These are phyloP conservation scores for Parnassius smintheus DNA, from an alignment of 2,888 invertebrate genomes.

Conservation along the genomic window DNA sequence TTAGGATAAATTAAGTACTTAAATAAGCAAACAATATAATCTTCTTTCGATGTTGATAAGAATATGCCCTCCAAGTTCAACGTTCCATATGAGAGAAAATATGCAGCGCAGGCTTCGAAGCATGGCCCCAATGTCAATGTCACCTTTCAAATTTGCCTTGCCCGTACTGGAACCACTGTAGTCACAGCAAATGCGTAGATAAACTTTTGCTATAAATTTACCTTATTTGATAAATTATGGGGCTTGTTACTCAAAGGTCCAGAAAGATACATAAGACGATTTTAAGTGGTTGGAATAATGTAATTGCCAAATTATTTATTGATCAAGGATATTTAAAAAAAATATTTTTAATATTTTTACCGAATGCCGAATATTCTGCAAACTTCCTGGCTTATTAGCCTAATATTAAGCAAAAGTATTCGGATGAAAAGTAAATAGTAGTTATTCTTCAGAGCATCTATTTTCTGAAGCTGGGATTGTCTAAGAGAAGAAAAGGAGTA, in stretches of 20 bases:
- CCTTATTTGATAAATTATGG: slow-evolving; percentile 1
- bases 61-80: neutral
- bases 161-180: slow-evolving; percentile 31
- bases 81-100: neutral
- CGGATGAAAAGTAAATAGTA: too few relatives aligned
- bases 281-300: neutral
- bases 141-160: slow-evolving; percentile 51
- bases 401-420: too few relatives aligned
- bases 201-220: neutral
- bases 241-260: neutral
- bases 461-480: too few relatives aligned
- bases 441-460: too few relatives aligned
- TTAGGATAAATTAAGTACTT: too few relatives aligned
- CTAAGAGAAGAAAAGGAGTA: too few relatives aligned
- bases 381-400: too few relatives aligned
- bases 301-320: neutral
- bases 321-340: neutral
- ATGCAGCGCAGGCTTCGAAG: slow-evolving; percentile 9
- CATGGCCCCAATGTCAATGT: slow-evolving; percentile 66
- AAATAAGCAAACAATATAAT: too few relatives aligned
- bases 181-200: slow-evolving; percentile 7
- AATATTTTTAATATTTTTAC: neutral
- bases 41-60: too few relatives aligned
- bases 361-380: too few relatives aligned
- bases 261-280: neutral